Base-by-base conservation (phyloP, 2,797 vertebrate species). In the Pteropus rufus region DNA sequence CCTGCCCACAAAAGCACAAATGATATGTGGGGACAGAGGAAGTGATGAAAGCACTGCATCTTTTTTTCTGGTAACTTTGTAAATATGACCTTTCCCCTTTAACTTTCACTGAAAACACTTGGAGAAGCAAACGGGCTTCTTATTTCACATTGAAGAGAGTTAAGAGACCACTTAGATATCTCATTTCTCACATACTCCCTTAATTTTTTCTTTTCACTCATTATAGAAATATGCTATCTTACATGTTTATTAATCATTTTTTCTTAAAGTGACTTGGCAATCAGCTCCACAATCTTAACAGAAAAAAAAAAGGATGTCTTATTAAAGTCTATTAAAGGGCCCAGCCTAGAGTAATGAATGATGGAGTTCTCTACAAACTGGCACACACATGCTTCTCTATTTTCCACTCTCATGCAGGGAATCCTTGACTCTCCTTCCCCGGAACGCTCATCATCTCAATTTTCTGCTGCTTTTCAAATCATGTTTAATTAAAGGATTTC, bases 401-500 rank as follows among this genome's bases (percentile, higher is more conserved):
- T 79, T 23, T 49, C 62, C 49, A 19, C 62, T 84, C 60, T 73
- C 88, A 94, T 0, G 39, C 85, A 18, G 81, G n/a, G 92, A 94
- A 84, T 75, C 76, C 91, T 91, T 93, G 96, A 91, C 91, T 94
- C 73, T 95, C 79, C 81, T 87, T 96, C 93, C 89, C 81, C 79
- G 83, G 70, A 94, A 97, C 1, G 11, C 85, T 86, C 96, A 92
- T 95, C 96, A 93, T 93, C 96, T 95, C 96, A 97, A 95, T 95
- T 95, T 97, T 97, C 95, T 97, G 91, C 88, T 96, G 85, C 94
- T 97, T 98, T 96, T 96, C 88, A 97, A 97, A 97, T 96, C 82
- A 93, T 93, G 96, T 97, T 97, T 97, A 97, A 98, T 97, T 97
- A 98, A 93, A 98, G 96, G 95, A 97, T 97, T 97, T 97, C 96